These are phyloP conservation scores for Gymnodraco acuticeps DNA, from an alignment of 2,797 vertebrate species.

Conservation along the genomic window DNA sequence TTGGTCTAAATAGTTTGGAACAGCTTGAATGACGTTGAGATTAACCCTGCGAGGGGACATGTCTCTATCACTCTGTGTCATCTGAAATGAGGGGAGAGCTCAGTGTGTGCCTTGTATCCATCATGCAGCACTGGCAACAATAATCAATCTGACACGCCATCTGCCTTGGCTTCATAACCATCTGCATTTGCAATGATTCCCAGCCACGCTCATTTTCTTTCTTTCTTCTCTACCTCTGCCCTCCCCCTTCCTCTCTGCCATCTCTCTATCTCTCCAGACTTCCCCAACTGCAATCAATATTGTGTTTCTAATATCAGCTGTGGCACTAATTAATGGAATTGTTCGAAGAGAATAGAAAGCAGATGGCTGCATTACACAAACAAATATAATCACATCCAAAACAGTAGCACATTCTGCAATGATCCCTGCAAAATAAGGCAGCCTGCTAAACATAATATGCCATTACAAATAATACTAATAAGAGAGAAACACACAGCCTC, in stretches of 20 bases:
- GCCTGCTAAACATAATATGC: conserved; percentile 57
- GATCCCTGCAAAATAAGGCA: conserved; percentile 64
- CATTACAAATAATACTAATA: conserved; percentile 49
- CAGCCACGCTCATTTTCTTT: conserved; percentile 58
- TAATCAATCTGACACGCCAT: conserved; percentile 85
- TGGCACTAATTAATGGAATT: conserved; percentile 84
- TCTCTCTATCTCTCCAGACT: conserved; percentile 47
- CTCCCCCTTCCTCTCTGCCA: conserved; percentile 30
- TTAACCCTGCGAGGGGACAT: conserved; percentile 63
- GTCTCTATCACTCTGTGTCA: conserved; percentile 73
- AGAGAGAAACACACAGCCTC: conserved; percentile 39
- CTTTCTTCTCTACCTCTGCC: conserved; percentile 20
- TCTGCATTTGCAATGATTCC: conserved; percentile 79
- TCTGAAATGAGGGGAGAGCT: conserved; percentile 70
- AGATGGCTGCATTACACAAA: conserved; percentile 83
- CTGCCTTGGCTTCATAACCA: conserved; percentile 83
- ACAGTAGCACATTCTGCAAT: conserved; percentile 69
- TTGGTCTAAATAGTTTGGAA: conserved; percentile 55
- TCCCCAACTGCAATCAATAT: conserved; percentile 70
- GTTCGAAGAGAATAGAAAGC: conserved; percentile 80
- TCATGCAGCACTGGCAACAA: conserved; percentile 71
- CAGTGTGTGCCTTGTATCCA: conserved; percentile 65
- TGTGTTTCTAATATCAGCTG: conserved; percentile 78
- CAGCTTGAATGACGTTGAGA: conserved; percentile 61
- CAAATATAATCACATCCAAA: conserved; percentile 78